Evolutionary conservation across 2,888 invertebrate species (phyloP), one percentile per base, ranked within the genome.

Genomic region (Oscheius myriophilus): DNA sequence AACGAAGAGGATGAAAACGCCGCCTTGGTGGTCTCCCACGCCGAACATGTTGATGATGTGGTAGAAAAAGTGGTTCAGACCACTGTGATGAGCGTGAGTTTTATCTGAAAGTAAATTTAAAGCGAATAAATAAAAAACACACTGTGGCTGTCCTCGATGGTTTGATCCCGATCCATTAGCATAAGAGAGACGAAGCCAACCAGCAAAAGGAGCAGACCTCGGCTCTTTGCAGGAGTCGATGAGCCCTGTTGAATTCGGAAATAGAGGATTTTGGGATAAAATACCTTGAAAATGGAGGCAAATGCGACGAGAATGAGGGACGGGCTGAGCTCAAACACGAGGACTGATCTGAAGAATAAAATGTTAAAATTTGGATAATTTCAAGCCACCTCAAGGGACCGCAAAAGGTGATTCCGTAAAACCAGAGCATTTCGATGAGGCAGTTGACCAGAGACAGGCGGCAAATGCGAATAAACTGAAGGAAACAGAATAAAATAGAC

Each of bases 1-100:
- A 2, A 88, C 57, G 52, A 89, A 83, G 55, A 90, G 80, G 54
- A 90, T 79, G 33, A 89, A 82, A n/a, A 89, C 88, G 18, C 90
- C 90, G 33, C 89, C 89, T 87, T 90, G 89, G 80, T 90, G 90
- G 80, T 90, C 90, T 11, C 89, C 89, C 73, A 90, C 87, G 21
- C 89, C 90, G 58, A 89, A 87, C 81, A 89, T 86, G 21, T 87
- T 87, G 26, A 89, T 85, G 12, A 89, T 74, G 84, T 89, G 89
- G 66, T 89, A 88, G 79, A 89, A 88, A 7, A 89, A 70, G 77
- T 89, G 88, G 42, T 88, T 87, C 46, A 89, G 82, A 33, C 89
- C 87, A 55, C 86, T 87, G 69, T 87, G 87, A 77, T 89, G 89
- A 49, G 86, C 84, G 66, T 88, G 87, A 18, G 87, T 84, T 61